phyloP scores from a whole-genome alignment of 2,113 vertebrate species.

The Turnix velox region DNA sequence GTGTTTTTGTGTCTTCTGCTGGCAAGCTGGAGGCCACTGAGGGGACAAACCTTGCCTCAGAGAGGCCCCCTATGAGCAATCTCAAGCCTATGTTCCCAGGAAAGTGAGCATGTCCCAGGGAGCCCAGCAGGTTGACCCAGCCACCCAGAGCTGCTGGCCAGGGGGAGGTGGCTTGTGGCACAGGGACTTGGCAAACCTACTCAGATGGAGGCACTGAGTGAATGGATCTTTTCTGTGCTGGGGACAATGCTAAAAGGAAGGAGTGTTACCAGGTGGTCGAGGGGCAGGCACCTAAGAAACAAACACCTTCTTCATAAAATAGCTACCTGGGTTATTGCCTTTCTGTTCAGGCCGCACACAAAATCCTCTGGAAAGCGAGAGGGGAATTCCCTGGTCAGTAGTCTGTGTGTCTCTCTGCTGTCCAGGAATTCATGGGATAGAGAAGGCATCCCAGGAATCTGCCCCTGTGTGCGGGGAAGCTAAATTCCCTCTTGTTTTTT shows the following conservation, averaged over 20 bases:
- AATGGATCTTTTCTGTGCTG: constrained; percentile 45
- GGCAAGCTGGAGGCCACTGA: accelerated
- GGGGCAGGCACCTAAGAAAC: constrained; percentile 4
- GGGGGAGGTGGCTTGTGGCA: neutral
- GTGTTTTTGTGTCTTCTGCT: neutral
- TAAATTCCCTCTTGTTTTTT: constrained; percentile 53
- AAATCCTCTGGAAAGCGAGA: constrained; percentile 1
- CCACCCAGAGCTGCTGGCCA: neutral
- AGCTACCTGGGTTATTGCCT: constrained; percentile 1
- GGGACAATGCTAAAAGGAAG: constrained; percentile 1
- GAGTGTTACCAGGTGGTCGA: constrained; percentile 43
- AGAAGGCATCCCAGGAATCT: constrained; percentile 53
- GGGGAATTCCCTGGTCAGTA: constrained; percentile 13
- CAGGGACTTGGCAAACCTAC: neutral
- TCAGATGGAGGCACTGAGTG: neutral
- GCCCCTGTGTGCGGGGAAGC: constrained; percentile 1
- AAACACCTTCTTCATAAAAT: constrained; percentile 39
- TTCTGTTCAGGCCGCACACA: neutral
- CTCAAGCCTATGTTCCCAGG: neutral
- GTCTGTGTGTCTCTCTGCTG: constrained; percentile 35
- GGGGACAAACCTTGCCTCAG: neutral
- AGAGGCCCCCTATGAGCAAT: neutral
- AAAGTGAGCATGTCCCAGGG: neutral
- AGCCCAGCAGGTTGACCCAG: neutral
- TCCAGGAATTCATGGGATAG: constrained; percentile 53